Percentiles rank a stretch among this genome's conserved stretches.
These are phyloP conservation scores for Halocaridina rubra DNA, from an alignment of 2,888 invertebrate genomes.

Conservation along the genomic window DNA sequence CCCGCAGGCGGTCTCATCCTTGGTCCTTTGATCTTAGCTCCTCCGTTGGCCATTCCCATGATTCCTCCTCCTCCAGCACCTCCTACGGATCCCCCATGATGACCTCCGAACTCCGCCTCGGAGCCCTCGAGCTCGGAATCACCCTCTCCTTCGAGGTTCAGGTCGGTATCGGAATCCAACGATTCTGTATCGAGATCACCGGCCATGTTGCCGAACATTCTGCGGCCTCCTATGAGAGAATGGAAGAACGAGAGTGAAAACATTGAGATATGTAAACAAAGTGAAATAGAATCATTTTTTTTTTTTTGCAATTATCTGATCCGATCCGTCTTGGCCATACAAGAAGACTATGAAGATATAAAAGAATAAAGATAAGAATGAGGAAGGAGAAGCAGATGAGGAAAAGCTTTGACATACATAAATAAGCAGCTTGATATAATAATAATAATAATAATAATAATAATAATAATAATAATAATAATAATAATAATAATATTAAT, in stretches of 20 bases:
- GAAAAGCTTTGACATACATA: no score
- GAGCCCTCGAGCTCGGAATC: conserved; percentile 42
- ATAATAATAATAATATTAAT: no score
- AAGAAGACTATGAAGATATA: neutral
- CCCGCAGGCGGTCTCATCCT: conserved; percentile 41
- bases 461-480: no score
- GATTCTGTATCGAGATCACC: conserved; percentile 60
- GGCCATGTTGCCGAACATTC: conserved; percentile 56
- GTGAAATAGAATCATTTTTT: neutral
- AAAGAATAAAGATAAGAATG: neutral
- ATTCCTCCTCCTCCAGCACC: neutral
- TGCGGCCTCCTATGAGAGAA: neutral
- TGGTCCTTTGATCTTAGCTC: conserved; percentile 36
- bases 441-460: no score
- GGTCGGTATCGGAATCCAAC: conserved; percentile 60
- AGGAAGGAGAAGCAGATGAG: neutral
- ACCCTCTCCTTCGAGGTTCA: conserved; percentile 58
- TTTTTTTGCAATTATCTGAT: no score
- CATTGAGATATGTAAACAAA: neutral
- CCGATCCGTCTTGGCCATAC: no score
- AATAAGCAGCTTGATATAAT: no score
- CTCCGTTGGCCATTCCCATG: conserved; percentile 14
- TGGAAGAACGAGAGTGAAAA: neutral
- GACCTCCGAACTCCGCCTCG: conserved; percentile 26
- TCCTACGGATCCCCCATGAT: neutral